These are phyloP conservation scores for Heliornis fulica DNA, from an alignment of 2,113 vertebrate genomes.

Conservation along the genomic window DNA sequence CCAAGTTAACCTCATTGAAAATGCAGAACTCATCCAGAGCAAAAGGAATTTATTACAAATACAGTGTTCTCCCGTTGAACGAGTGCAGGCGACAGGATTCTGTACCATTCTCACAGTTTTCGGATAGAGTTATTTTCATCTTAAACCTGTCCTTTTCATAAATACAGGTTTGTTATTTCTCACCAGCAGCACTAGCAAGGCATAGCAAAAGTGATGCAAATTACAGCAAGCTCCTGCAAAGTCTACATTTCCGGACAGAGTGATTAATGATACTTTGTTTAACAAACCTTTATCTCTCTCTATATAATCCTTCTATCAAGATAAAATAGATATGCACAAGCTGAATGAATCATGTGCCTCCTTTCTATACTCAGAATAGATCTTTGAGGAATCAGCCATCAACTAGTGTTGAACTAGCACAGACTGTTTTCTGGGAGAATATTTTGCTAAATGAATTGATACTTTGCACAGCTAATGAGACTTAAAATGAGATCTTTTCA, in stretches of 20 bases:
- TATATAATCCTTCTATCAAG: slow-evolving; percentile 32
- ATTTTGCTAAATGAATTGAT: slow-evolving; percentile 40
- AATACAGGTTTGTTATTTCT: slow-evolving; percentile 63
- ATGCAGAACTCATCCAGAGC: slow-evolving; percentile 81
- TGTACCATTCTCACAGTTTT: slow-evolving; percentile 68
- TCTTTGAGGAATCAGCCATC: slow-evolving; percentile 50
- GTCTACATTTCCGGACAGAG: slow-evolving; percentile 65
- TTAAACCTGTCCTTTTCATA: slow-evolving; percentile 67
- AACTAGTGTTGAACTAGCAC: slow-evolving; percentile 18
- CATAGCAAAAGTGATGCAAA: slow-evolving; percentile 66
- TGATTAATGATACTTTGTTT: slow-evolving; percentile 74
- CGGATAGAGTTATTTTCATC: slow-evolving; percentile 65
- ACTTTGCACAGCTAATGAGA: slow-evolving; percentile 3
- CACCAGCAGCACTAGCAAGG: slow-evolving; percentile 55
- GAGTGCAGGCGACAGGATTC: slow-evolving; percentile 67
- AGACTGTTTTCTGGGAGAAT: slow-evolving; percentile 20
- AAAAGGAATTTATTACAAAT: slow-evolving; percentile 86
- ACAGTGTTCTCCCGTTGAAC: slow-evolving; percentile 78
- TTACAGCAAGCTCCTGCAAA: slow-evolving; percentile 58
- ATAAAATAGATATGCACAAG: slow-evolving; percentile 55
- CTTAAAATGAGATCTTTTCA: neutral
- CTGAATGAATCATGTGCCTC: slow-evolving; percentile 50
- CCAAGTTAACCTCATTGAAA: slow-evolving; percentile 83
- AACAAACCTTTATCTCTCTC: slow-evolving; percentile 64
- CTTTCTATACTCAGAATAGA: slow-evolving; percentile 42